Percentiles rank a stretch among this genome's conserved stretches.
These are phyloP conservation scores for Centropyge bicolor DNA, from an alignment of 2,797 vertebrate genomes.

Conservation along the genomic window DNA sequence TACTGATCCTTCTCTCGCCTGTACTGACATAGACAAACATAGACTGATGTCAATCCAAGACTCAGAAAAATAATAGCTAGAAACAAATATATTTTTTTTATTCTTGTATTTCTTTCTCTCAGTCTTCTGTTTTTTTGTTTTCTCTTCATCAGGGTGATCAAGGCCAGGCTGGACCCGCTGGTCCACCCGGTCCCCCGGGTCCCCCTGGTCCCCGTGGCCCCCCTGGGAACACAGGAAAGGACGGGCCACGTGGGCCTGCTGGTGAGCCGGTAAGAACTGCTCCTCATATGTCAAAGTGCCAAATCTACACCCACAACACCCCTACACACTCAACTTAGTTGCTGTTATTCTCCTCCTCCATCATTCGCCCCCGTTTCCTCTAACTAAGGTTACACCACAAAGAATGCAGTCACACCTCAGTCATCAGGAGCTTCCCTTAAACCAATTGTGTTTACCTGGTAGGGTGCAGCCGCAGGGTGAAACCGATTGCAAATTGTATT, in stretches of 20 bases:
- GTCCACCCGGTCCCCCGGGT: slow-evolving; percentile 92
- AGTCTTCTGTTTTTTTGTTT: background rate
- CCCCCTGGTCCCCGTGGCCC: slow-evolving; percentile 92
- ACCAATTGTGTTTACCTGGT: slow-evolving; percentile 31
- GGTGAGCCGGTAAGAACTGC: slow-evolving; percentile 89
- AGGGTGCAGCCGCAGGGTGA: slow-evolving; percentile 36
- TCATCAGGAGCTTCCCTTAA: slow-evolving; percentile 36
- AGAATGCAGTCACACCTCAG: slow-evolving; percentile 47
- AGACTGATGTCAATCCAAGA: background rate
- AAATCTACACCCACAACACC: slow-evolving; percentile 10
- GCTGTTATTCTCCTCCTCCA: slow-evolving; percentile 22
- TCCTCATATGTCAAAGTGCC: background rate
- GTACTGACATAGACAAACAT: background rate
- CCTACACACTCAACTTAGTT: background rate
- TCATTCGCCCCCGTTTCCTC: slow-evolving; percentile 9
- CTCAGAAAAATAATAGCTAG: background rate
- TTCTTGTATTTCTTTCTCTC: background rate
- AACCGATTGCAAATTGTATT: slow-evolving; percentile 37
- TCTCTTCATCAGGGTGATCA: slow-evolving; percentile 89
- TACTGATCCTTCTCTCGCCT: background rate
- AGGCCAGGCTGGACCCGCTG: slow-evolving; percentile 90
- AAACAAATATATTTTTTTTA: background rate
- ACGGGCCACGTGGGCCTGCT: slow-evolving; percentile 90
- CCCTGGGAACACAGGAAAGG: slow-evolving; percentile 94
- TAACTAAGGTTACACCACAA: slow-evolving; percentile 44